Evolutionary conservation across 2,797 vertebrate species (phyloP), one percentile per base, ranked within the genome.

Genomic region (Philypnodon macrostomus): DNA sequence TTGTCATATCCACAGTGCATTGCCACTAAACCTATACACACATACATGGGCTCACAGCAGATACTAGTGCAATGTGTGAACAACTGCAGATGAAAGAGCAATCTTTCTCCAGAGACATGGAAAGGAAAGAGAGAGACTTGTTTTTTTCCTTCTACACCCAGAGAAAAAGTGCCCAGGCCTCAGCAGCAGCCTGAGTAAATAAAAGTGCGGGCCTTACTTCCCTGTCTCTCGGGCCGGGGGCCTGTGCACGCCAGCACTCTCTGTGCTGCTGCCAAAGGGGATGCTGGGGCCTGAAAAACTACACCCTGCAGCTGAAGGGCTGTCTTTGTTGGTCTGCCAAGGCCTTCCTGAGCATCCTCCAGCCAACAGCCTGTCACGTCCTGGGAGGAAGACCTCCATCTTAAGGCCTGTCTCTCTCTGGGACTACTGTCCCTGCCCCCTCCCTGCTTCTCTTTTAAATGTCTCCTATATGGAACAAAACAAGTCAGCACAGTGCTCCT

Each of bases 291-390:
- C 90, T 92, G 92, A 93, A 96, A 94, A 95, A 94, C 94, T 95
- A 93, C 95, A 96, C 94, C 95, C 94, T 93, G 90, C 91, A 91
- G 91, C 93, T 97, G 93, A 96, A 98, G 95, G 94, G 91, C 93
- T 93, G 92, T 90, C 96, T 97, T 97, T 97, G 96, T 97, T 95
- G 93, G 89, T 83, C 88, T 90, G 95, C 95, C 95, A 97, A 97
- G 93, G 88, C 93, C 91, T 96, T 94, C 91, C 94, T 94, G 93
- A 93, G 92, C 94, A 93, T 96, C 94, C 93, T 93, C 92, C 92
- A 93, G 93, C 94, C 93, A 86, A 81, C 86, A 89, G 91, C 88
- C 83, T 86, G 86, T 91, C 76, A 77, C 90, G 90, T 94, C 93
- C 93, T 94, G 92, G 87, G 77, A 93, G 90, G 92, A 95, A 95